These are phyloP conservation scores for Aphidius colemani DNA, from an alignment of 2,888 invertebrate species.

Conservation along the genomic window DNA sequence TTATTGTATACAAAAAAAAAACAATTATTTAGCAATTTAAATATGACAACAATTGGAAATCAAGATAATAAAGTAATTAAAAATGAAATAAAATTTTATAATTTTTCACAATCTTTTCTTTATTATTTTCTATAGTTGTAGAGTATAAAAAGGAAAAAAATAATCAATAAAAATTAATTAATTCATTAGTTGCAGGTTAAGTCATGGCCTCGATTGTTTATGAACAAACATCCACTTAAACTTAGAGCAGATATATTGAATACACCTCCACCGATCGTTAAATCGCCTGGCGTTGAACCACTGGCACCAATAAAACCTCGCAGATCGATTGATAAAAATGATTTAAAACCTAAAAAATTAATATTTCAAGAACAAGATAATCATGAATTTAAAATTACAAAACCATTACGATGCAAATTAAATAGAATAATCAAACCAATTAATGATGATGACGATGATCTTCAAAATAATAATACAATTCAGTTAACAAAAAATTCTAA, in stretches of 20 bases:
- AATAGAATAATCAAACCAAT: not conserved
- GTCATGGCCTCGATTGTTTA: constrained; percentile 12
- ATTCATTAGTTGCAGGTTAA: constrained; percentile 1
- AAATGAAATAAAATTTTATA: too few species aligned
- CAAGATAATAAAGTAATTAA: not conserved
- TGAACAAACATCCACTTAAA: constrained; percentile 3
- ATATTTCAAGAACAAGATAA: constrained; percentile 35
- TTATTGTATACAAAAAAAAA: constrained; percentile 9
- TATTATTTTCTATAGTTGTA: too few species aligned
- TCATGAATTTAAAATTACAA: constrained; percentile 27
- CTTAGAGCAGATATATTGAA: too few species aligned
- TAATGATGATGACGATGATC: constrained; percentile 2
- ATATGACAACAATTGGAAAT: not conserved
- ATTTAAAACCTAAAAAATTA: constrained; percentile 43
- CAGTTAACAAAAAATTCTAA: not conserved
- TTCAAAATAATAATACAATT: not conserved
- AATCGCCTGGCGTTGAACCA: constrained; percentile 24
- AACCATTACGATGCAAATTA: not conserved
- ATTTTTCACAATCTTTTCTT: too few species aligned
- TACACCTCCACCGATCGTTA: constrained; percentile 13
- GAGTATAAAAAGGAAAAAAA: too few species aligned
- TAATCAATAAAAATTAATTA: not conserved
- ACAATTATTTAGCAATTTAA: not conserved
- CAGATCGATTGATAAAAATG: constrained; percentile 32
- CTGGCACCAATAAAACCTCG: constrained; percentile 43